phyloP scores from a whole-genome alignment of 2,888 invertebrate genomes.

The Beris chalybata region DNA sequence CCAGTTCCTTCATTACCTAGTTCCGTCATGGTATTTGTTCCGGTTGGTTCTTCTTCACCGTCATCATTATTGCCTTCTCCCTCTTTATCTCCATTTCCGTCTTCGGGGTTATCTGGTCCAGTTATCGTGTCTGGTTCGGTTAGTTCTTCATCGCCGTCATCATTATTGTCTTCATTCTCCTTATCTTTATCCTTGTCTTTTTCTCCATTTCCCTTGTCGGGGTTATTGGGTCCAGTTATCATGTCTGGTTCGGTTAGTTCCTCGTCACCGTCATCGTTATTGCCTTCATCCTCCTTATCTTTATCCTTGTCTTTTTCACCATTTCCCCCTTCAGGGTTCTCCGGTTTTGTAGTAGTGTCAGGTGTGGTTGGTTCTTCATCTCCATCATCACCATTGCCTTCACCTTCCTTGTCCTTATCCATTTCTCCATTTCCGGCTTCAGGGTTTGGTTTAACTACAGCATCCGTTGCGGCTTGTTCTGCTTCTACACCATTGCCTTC shows the following conservation, averaged over 20 bases:
- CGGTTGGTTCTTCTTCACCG: background rate
- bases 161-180: no score
- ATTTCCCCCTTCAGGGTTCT: background rate
- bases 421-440: background rate
- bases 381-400: conserved; percentile 1
- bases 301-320: background rate
- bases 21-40: background rate
- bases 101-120: no score
- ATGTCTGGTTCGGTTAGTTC: background rate
- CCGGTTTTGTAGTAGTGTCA: background rate
- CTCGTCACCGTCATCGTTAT: conserved; percentile 20
- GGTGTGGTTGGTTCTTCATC: background rate
- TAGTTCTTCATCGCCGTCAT: no score
- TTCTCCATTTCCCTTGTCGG: no score
- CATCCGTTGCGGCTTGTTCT: no score
- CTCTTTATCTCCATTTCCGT: background rate
- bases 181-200: no score
- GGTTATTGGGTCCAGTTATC: no score
- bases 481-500: no score
- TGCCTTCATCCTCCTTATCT: conserved; percentile 2
- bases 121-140: no score
- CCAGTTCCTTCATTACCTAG: background rate
- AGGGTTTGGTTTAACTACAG: no score
- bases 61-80: no score
- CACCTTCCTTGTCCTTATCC: background rate